A percentile compares a stretch with the other conserved stretches of the same genome.
phyloP scores from a whole-genome alignment of 2,113 vertebrate genomes.

The Hydrochoerus hydrochaeris region DNA sequence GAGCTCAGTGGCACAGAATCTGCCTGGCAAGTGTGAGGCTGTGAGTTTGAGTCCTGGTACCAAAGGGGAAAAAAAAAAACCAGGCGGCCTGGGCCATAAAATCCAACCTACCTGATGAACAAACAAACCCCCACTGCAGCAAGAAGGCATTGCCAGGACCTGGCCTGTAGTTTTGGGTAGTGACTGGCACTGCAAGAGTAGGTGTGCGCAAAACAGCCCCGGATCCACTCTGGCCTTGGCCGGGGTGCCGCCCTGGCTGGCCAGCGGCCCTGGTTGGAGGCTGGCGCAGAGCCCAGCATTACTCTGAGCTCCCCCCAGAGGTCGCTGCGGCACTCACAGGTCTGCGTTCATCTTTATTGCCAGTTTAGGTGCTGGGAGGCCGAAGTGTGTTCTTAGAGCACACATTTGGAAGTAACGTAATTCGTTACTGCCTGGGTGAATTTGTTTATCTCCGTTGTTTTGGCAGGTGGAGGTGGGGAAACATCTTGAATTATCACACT shows the following conservation, averaged over 20 bases:
- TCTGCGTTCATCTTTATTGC: neutral
- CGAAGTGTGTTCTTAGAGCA: neutral
- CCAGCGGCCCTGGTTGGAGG: no score
- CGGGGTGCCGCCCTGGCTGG: neutral
- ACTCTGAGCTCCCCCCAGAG: accelerated
- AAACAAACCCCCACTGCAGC: neutral
- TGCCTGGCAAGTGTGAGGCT: no score
- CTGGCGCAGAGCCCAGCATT: neutral
- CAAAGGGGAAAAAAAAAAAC: no score
- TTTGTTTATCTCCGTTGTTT: neutral
- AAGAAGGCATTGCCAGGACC: no score
- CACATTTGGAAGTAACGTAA: no score
- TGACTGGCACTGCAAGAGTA: accelerated
- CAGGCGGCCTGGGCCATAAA: neutral
- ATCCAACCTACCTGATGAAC: neutral
- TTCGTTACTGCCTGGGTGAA: accelerated
- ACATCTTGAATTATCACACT: neutral
- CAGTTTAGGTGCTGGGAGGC: neutral
- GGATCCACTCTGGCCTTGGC: neutral
- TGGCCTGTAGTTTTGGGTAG: accelerated
- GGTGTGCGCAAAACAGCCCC: neutral
- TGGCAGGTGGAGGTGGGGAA: neutral
- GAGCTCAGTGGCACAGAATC: no score
- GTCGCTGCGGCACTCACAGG: neutral
- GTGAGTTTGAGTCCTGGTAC: no score